Conservation (phyloP, 1,140 invertebrate genomes). For the Euura lappo region DNA sequence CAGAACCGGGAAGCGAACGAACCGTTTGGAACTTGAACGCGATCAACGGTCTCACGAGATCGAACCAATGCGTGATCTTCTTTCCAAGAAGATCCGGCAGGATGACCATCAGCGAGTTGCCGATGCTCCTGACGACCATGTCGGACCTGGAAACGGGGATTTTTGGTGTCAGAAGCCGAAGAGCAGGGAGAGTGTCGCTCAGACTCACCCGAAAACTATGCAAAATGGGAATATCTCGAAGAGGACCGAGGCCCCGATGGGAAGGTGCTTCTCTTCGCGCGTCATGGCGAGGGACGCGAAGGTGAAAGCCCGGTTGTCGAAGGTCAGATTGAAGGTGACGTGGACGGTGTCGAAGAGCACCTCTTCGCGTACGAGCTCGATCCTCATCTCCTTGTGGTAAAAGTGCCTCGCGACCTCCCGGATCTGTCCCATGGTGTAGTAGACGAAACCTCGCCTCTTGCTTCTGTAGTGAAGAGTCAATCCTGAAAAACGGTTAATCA, state of each 20-base stretch:
- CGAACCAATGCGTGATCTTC: slow-evolving; percentile 90
- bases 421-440: slow-evolving; percentile 97
- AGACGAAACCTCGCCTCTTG: slow-evolving; percentile 89
- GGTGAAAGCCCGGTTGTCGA: slow-evolving; percentile 91
- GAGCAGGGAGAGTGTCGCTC: neutral
- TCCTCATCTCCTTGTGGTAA: slow-evolving; percentile 92
- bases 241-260: slow-evolving; percentile 85
- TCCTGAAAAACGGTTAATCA: slow-evolving; percentile 58
- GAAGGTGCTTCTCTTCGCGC: slow-evolving; percentile 83
- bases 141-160: slow-evolving; percentile 71
- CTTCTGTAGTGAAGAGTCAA: slow-evolving; percentile 93
- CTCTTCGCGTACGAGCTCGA: slow-evolving; percentile 87
- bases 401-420: slow-evolving; percentile 89
- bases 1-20: slow-evolving; percentile 54
- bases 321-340: slow-evolving; percentile 91
- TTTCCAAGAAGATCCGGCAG: slow-evolving; percentile 85
- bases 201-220: slow-evolving; percentile 87
- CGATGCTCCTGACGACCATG: slow-evolving; percentile 88
- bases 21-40: slow-evolving; percentile 94
- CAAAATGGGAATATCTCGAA: slow-evolving; percentile 99
- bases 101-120: slow-evolving; percentile 91
- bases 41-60: slow-evolving; percentile 88
- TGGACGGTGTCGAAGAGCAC: slow-evolving; percentile 89
- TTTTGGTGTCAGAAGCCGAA: slow-evolving; percentile 4
- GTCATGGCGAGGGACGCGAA: slow-evolving; percentile 81